Evolutionary conservation across 2,797 vertebrate species (phyloP), one percentile per base, ranked within the genome.

Genomic region (Halcyon leucocephala): DNA sequence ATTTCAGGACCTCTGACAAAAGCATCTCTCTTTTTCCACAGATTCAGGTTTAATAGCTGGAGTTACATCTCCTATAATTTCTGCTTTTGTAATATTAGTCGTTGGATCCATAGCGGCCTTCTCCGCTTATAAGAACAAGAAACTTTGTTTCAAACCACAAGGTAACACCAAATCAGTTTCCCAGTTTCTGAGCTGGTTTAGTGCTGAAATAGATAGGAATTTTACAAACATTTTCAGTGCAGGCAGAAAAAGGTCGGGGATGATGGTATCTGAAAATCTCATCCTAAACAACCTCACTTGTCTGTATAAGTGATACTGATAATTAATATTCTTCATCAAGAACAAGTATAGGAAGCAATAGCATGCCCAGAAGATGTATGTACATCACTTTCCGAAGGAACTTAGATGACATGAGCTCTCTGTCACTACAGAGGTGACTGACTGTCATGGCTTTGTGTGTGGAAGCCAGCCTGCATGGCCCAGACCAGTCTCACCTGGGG

Each of bases 41-140:
- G 97, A 97, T 86, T 94, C 97, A 5, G 95, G 93, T 86, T 70
- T 96, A 20, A 71, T 98, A 41, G 97, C 98, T 33, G 95, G 94
- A 44, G 97, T 98, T 37, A 97, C 97, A 19, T 98, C 98, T 21
- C 97, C 98, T 9, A 46, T 98, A 7, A 97, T 98, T 66, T 95
- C 97, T 4, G 89, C 97, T 26, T 93, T 97, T 61, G 95, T 98
- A 20, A 61, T 97, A 26, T 29, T 97, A 6, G 17, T 98, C 64
- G 81, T 97, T 87, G 98, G 97, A 8, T 95, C 96, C 0, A 90
- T 97, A 44, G 96, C 79, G 2, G 95, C 97, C 24, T 98, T 97
- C 48, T 92, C 54, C 0, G 95, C 92, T 24, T 96, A 97, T 24
- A 97, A 96, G 82, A 81, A 95, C 31, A 92, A 97, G 60, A 91